Conservation (phyloP, 2,888 invertebrate species). For the Embidobia sp. region DNA sequence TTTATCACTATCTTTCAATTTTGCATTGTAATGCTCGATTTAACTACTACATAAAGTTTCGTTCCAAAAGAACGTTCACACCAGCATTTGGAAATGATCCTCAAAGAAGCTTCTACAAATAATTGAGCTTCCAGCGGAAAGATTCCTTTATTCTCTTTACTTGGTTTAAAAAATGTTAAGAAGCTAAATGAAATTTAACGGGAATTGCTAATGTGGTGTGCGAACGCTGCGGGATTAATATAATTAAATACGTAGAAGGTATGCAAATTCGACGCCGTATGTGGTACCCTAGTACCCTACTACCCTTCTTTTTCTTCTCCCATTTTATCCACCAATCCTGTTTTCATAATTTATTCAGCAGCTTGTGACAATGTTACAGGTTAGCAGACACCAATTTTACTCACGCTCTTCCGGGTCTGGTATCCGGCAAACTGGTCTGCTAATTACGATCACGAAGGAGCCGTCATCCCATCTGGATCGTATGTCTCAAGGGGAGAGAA, state of each 20-base stretch:
- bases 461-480: conserved; percentile 59
- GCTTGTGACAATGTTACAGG: conserved; percentile 49
- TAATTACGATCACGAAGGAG: conserved; percentile 58
- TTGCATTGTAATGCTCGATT: too few relatives aligned
- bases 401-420: conserved; percentile 45
- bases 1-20: too few relatives aligned
- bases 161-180: too few relatives aligned
- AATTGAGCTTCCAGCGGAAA: too few relatives aligned
- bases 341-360: conserved; percentile 52
- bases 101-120: too few relatives aligned
- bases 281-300: conserved; percentile 69
- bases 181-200: conserved; percentile 10
- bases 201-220: conserved; percentile 78
- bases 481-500: conserved; percentile 50
- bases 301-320: conserved; percentile 58
- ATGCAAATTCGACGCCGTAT: conserved; percentile 78
- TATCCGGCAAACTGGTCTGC: conserved; percentile 47
- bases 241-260: conserved; percentile 77
- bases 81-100: too few relatives aligned
- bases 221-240: conserved; percentile 70
- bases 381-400: conserved; percentile 46
- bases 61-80: too few relatives aligned
- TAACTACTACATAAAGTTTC: too few relatives aligned
- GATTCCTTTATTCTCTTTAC: too few relatives aligned
- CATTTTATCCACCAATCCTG: conserved; percentile 36